Conservation (phyloP, 2,797 vertebrate genomes). For the Spondyliosoma cantharus region DNA sequence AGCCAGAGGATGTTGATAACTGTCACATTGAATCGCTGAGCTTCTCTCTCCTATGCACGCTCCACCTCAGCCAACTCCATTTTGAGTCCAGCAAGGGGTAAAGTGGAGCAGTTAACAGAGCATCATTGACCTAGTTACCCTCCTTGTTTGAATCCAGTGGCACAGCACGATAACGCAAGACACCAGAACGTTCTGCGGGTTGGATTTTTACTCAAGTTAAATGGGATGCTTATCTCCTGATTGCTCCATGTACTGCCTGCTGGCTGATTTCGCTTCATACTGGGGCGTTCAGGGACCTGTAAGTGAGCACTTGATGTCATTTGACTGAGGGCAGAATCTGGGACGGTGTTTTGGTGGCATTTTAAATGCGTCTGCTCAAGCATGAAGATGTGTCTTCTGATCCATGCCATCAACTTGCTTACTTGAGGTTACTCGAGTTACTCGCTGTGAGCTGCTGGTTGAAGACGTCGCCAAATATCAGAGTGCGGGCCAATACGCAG, state of each 20-base stretch:
- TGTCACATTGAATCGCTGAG: constrained; percentile 67
- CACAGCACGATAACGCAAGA: constrained; percentile 63
- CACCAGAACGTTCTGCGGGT: constrained; percentile 56
- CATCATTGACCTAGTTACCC: constrained; percentile 82
- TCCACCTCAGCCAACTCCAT: constrained; percentile 70
- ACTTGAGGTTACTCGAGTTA: constrained; percentile 73
- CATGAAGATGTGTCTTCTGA: constrained; percentile 79
- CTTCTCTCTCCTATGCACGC: constrained; percentile 50
- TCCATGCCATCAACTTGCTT: constrained; percentile 79
- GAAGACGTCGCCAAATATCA: constrained; percentile 65
- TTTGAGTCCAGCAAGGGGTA: constrained; percentile 76
- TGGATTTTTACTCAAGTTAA: constrained; percentile 79
- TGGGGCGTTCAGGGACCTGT: constrained; percentile 82
- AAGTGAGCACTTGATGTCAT: constrained; percentile 81
- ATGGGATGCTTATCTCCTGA: constrained; percentile 82
- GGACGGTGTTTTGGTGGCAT: constrained; percentile 81
- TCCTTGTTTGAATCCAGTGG: constrained; percentile 68
- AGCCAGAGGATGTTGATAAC: constrained; percentile 71
- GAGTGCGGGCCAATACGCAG: constrained; percentile 56
- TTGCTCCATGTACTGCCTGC: constrained; percentile 76
- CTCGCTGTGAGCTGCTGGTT: constrained; percentile 63
- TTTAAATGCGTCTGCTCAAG: constrained; percentile 81
- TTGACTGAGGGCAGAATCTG: constrained; percentile 81
- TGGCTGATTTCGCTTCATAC: constrained; percentile 72
- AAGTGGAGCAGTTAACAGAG: constrained; percentile 73